phyloP scores from a whole-genome alignment of 2,888 invertebrate species.

The Hemistola chrysoprasaria region DNA sequence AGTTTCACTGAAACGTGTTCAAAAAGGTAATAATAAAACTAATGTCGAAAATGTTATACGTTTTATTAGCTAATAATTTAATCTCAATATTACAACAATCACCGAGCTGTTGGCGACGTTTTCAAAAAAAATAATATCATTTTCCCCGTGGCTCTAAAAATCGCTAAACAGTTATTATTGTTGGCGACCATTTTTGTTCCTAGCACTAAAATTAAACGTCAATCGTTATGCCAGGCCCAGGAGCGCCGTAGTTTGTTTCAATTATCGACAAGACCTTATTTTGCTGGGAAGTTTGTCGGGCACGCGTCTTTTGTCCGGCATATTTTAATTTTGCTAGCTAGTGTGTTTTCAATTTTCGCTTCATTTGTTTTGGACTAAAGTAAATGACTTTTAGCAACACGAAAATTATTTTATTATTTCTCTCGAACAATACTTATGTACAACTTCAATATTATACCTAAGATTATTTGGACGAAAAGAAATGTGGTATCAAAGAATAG shows the following conservation, averaged over 20 bases:
- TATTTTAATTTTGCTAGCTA: constrained; percentile 34
- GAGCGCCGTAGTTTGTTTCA: constrained; percentile 62
- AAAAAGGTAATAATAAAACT: too few species aligned
- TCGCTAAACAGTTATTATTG: constrained; percentile 43
- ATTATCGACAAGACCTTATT: constrained; percentile 62
- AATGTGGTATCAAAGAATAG: too few species aligned
- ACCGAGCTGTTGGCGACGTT: constrained; percentile 7
- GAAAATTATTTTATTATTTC: too few species aligned
- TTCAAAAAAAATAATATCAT: constrained; percentile 16
- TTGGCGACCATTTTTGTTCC: constrained; percentile 50
- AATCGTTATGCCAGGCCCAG: constrained; percentile 66
- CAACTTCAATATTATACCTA: too few species aligned
- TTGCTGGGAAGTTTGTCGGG: constrained; percentile 61
- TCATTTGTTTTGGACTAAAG: background rate
- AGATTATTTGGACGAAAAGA: too few species aligned
- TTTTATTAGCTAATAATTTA: too few species aligned
- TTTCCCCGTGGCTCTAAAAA: constrained; percentile 26
- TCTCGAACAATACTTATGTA: too few species aligned
- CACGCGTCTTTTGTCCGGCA: constrained; percentile 44
- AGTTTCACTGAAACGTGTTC: too few species aligned
- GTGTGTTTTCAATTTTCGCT: constrained; percentile 1
- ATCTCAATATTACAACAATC: background rate
- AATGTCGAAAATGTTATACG: too few species aligned
- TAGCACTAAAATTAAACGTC: constrained; percentile 76
- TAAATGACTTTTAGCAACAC: too few species aligned